Evolutionary conservation across 2,113 vertebrate genomes (phyloP).

Genomic region (Heloderma charlesbogerti): DNA sequence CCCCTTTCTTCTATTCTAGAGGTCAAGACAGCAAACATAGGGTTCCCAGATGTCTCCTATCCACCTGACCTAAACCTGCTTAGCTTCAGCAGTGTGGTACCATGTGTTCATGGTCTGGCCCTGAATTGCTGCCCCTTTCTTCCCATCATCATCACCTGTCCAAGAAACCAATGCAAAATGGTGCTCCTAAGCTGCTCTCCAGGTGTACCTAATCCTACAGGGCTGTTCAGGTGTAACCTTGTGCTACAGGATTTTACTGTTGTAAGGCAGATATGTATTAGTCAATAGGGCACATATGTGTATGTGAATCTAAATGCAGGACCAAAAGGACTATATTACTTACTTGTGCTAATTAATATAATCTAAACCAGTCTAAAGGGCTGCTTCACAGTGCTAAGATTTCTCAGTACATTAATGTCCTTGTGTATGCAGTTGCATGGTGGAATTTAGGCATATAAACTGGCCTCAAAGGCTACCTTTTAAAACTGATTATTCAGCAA

Average conservation of each 20-base stretch:
- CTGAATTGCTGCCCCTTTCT: background rate
- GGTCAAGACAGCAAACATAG: too few relatives aligned
- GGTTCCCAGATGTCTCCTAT: background rate
- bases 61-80: background rate
- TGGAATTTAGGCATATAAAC: constrained; percentile 7
- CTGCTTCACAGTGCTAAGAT: background rate
- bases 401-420: background rate
- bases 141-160: background rate
- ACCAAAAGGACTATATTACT: background rate
- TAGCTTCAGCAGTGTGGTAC: background rate
- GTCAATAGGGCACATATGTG: background rate
- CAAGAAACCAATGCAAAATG: background rate
- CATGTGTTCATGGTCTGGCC: background rate
- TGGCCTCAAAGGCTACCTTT: background rate
- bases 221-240: background rate
- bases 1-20: background rate
- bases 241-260: background rate
- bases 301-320: background rate
- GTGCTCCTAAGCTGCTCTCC: background rate
- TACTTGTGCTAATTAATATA: background rate
- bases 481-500: constrained; percentile 29
- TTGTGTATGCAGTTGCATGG: background rate
- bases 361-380: background rate
- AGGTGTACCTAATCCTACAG: background rate
- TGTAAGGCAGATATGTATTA: background rate